Evolutionary conservation across 2,113 vertebrate genomes (phyloP).

Genomic region (Cettia cetti): DNA sequence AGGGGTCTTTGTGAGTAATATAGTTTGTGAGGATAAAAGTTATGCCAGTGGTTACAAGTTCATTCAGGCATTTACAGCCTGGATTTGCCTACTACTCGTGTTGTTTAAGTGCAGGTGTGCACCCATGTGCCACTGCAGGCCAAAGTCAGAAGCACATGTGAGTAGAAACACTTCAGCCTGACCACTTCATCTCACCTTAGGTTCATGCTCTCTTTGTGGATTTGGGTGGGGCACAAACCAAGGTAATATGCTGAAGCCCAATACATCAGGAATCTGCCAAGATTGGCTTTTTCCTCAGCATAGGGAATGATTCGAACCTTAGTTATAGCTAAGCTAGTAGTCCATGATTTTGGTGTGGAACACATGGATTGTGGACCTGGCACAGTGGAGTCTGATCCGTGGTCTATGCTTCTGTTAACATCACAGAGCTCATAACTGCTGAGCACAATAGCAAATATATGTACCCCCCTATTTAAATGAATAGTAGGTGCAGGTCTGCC

Average conservation of each 20-base stretch:
- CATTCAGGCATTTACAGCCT: background rate
- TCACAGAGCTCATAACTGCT: background rate
- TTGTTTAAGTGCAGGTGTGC: fast-evolving
- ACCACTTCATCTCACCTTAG: background rate
- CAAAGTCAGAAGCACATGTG: fast-evolving
- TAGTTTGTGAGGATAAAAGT: background rate
- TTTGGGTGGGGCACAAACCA: background rate
- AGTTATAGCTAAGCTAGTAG: background rate
- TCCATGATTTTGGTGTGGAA: background rate
- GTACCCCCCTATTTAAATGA: background rate
- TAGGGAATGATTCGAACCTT: background rate
- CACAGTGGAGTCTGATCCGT: background rate
- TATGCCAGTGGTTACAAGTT: background rate
- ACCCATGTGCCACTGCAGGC: background rate
- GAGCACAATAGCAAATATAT: background rate
- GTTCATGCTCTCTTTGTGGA: fast-evolving
- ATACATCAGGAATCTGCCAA: background rate
- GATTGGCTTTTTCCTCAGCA: background rate
- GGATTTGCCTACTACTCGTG: background rate
- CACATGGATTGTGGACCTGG: fast-evolving
- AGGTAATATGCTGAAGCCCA: background rate
- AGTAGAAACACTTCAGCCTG: background rate
- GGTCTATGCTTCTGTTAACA: background rate
- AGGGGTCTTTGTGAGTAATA: background rate
- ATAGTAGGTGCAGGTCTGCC: background rate